These are phyloP conservation scores for Agrotis segetum DNA, from an alignment of 2,888 invertebrate species.

Conservation along the genomic window DNA sequence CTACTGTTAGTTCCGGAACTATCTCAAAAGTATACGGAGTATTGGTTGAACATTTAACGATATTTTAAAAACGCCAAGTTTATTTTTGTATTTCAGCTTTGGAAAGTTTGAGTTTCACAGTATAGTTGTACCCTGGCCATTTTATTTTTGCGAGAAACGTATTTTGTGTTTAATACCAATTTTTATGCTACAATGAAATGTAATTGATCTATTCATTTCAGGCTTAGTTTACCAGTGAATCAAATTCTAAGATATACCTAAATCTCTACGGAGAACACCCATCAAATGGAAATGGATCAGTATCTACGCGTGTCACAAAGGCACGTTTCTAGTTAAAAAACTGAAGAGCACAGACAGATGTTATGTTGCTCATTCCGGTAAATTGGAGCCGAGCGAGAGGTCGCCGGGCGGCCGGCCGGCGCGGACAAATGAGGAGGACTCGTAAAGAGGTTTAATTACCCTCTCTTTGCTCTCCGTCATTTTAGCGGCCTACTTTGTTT, in stretches of 20 bases:
- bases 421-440: conserved; percentile 75
- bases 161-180: conserved; percentile 12
- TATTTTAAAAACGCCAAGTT: conserved; percentile 40
- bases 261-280: conserved; percentile 15
- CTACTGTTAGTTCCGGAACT: conserved; percentile 51
- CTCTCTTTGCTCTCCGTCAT: conserved; percentile 71
- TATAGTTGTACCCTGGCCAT: neutral
- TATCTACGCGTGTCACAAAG: conserved; percentile 49
- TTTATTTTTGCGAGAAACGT: conserved; percentile 10
- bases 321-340: conserved; percentile 59
- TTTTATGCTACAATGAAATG: neutral
- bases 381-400: conserved; percentile 70
- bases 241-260: conserved; percentile 7
- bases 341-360: conserved; percentile 58
- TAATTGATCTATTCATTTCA: neutral
- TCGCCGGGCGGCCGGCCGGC: conserved; percentile 61
- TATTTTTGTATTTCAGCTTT: conserved; percentile 18
- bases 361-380: conserved; percentile 71
- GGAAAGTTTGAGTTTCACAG: conserved; percentile 11
- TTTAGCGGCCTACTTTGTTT: conserved; percentile 72
- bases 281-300: conserved; percentile 30
- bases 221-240: neutral
- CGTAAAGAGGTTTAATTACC: conserved; percentile 80
- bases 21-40: conserved; percentile 38
- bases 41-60: conserved; percentile 46